Evolutionary conservation across 2,888 invertebrate species (phyloP).

Genomic region (Zygogramma bicolorata): DNA sequence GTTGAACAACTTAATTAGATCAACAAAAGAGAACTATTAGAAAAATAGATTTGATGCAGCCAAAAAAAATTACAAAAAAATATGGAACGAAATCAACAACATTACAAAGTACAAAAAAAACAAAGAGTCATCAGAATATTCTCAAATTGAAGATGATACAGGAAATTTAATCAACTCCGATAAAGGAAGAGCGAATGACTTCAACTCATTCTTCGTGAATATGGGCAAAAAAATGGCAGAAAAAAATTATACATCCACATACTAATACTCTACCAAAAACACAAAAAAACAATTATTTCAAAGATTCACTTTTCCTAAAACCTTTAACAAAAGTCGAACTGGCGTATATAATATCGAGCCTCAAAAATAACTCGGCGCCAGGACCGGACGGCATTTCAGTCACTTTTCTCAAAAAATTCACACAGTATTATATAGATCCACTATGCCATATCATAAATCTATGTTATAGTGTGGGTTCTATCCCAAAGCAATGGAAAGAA

Average conservation of each 20-base stretch:
- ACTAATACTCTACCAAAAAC: background rate
- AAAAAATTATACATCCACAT: background rate
- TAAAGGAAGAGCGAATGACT: background rate
- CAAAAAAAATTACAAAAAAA: constrained; percentile 5
- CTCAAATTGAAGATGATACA: background rate
- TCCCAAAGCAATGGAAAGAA: background rate
- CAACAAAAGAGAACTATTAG: background rate
- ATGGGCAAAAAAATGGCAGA: background rate
- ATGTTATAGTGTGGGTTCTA: background rate
- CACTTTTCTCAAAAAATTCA: background rate
- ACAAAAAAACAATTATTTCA: background rate
- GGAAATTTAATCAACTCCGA: background rate
- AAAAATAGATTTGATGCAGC: constrained; percentile 6
- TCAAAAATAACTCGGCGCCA: background rate
- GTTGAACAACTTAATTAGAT: constrained; percentile 2
- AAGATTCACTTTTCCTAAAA: background rate
- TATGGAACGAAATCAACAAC: constrained; percentile 5
- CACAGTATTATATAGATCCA: constrained; percentile 7
- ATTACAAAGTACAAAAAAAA: background rate
- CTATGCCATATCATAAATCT: constrained; percentile 10
- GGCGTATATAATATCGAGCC: constrained; percentile 10
- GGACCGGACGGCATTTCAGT: constrained; percentile 5
- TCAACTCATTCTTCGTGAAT: background rate
- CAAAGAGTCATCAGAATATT: background rate
- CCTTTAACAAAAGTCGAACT: background rate